Percentiles rank a stretch among this genome's conserved stretches.
Evolutionary conservation across 2,113 vertebrate species (phyloP).

Genomic region (Lipotes vexillifer): DNA sequence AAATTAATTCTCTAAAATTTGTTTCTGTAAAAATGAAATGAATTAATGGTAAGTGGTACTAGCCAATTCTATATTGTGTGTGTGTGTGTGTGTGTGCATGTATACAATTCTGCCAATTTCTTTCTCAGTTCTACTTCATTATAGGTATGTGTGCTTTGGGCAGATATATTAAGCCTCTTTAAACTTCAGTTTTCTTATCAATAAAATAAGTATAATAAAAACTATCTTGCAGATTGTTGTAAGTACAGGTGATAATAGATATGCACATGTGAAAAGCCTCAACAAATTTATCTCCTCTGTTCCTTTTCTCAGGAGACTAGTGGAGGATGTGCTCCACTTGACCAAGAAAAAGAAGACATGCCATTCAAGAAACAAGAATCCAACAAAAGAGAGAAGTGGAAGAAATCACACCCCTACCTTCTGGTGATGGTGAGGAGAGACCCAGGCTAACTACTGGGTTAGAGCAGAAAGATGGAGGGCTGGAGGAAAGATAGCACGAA

Average conservation of each 20-base stretch:
- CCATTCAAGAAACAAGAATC: background rate
- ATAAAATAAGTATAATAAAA: background rate
- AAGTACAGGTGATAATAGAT: background rate
- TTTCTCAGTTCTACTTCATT: background rate
- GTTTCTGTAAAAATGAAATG: background rate
- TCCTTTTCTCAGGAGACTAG: background rate
- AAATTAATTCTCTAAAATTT: background rate
- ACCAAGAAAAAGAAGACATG: background rate
- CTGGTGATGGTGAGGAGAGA: background rate
- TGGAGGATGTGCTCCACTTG: background rate
- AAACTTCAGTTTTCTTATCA: background rate
- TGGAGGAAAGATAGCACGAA: background rate
- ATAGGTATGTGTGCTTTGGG: background rate
- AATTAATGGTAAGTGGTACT: background rate
- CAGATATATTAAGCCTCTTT: background rate
- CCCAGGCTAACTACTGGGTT: background rate
- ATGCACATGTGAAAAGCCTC: background rate
- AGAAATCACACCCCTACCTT: background rate
- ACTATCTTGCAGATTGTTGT: background rate
- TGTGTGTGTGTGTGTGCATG: background rate
- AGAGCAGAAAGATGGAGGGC: background rate
- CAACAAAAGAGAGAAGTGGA: background rate
- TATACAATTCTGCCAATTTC: background rate
- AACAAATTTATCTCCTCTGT: background rate
- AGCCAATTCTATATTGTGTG: background rate